phyloP scores from a whole-genome alignment of 2,888 invertebrate genomes.

The Oegoconia quadripuncta region DNA sequence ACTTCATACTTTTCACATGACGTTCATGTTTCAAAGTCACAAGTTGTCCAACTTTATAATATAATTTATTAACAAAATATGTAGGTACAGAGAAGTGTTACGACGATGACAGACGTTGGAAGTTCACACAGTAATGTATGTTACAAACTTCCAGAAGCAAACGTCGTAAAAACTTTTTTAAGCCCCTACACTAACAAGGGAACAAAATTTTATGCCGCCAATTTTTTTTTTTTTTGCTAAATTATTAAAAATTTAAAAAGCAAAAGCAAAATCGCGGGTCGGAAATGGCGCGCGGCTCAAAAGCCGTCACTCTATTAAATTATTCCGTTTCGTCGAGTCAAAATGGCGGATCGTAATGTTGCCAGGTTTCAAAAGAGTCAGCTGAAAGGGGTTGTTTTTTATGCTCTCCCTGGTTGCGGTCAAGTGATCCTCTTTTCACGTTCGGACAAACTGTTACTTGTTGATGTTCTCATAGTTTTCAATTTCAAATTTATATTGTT shows the following conservation, averaged over 20 bases:
- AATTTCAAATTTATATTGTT: constrained; percentile 13
- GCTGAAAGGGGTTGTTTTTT: constrained; percentile 38
- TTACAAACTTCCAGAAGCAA: too few relatives aligned
- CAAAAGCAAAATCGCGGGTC: constrained; percentile 32
- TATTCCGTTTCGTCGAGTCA: constrained; percentile 63
- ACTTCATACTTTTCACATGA: too few relatives aligned
- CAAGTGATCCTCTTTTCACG: constrained; percentile 37
- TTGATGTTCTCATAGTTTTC: constrained; percentile 18
- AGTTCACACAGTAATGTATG: too few relatives aligned
- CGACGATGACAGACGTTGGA: too few relatives aligned
- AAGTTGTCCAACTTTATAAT: too few relatives aligned
- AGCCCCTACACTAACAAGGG: too few relatives aligned
- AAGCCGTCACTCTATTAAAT: constrained; percentile 67
- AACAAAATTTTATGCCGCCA: too few relatives aligned
- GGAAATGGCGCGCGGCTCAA: constrained; percentile 45
- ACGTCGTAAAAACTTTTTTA: too few relatives aligned
- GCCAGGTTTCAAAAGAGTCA: constrained; percentile 48
- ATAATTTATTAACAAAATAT: too few relatives aligned
- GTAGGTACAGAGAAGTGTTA: too few relatives aligned
- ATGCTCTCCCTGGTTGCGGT: constrained; percentile 33
- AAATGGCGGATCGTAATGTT: constrained; percentile 62
- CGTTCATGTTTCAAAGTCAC: too few relatives aligned
- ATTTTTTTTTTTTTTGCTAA: too few relatives aligned
- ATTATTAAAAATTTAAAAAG: constrained; percentile 16
- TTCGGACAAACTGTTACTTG: constrained; percentile 35